These are phyloP conservation scores for Osmerus mordax DNA, from an alignment of 2,113 vertebrate species.

Conservation along the genomic window DNA sequence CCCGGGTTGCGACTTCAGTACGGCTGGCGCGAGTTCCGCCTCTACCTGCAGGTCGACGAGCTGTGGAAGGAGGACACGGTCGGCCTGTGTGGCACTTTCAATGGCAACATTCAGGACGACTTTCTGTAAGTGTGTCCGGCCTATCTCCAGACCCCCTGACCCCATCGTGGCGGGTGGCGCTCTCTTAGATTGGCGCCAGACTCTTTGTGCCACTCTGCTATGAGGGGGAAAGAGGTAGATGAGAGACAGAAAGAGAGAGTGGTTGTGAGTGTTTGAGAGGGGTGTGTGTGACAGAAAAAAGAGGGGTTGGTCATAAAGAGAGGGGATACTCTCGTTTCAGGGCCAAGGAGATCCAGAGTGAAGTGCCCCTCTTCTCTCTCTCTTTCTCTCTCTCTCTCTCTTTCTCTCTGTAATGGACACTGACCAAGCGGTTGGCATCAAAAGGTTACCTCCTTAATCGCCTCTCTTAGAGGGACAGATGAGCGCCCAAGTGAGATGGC, in stretches of 20 bases:
- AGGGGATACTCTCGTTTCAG: not conserved
- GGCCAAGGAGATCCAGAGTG: no score
- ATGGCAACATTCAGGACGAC: conserved; percentile 93
- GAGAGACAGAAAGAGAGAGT: conserved; percentile 13
- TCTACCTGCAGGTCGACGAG: conserved; percentile 83
- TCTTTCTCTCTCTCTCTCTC: conserved; percentile 28
- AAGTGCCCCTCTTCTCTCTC: not conserved
- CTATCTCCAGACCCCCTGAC: conserved; percentile 25
- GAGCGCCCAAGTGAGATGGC: conserved; percentile 39
- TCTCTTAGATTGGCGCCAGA: not conserved
- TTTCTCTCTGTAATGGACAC: conserved; percentile 60
- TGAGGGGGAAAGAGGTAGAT: not conserved
- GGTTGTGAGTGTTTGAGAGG: not conserved
- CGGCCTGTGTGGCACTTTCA: conserved; percentile 96
- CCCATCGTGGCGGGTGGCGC: not conserved
- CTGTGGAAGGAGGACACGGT: conserved; percentile 86
- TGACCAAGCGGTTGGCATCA: conserved; percentile 51
- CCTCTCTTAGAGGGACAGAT: conserved; percentile 57
- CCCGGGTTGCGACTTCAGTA: conserved; percentile 86
- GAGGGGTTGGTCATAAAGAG: not conserved
- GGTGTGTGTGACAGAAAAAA: not conserved
- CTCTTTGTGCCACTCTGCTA: not conserved
- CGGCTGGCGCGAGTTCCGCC: conserved; percentile 83
- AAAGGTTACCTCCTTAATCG: conserved; percentile 54
- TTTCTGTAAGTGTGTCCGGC: conserved; percentile 81